Evolutionary conservation across 2,888 invertebrate species (phyloP).

Genomic region (Nematopogon swammerdamellus): DNA sequence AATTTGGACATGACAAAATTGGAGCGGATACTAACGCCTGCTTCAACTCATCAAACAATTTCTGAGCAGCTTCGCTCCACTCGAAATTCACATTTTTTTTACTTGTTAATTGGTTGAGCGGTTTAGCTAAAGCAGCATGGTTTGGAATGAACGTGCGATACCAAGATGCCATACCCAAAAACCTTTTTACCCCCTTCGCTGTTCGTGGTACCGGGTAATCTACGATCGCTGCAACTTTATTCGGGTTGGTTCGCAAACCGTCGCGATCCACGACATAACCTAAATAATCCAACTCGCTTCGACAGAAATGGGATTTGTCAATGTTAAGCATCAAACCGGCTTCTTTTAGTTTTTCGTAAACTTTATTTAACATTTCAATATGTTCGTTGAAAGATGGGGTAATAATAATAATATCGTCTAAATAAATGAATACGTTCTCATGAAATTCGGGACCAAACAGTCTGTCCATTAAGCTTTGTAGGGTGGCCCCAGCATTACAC

Average conservation of each 20-base stretch:
- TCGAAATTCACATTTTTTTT: no score
- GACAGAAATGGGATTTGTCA: slow-evolving; percentile 17
- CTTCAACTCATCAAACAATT: no score
- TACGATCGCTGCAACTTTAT: slow-evolving; percentile 10
- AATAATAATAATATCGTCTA: slow-evolving; percentile 13
- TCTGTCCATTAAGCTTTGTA: slow-evolving; percentile 12
- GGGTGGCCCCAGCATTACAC: no score
- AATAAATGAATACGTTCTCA: slow-evolving; percentile 12
- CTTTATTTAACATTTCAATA: background rate
- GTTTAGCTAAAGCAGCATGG: no score
- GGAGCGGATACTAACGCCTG: no score
- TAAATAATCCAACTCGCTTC: slow-evolving; percentile 16
- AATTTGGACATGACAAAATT: no score
- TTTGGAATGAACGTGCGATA: slow-evolving; percentile 4
- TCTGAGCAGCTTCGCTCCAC: no score
- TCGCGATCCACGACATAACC: slow-evolving; percentile 18
- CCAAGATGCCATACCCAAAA: slow-evolving; percentile 11
- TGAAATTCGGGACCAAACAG: slow-evolving; percentile 12
- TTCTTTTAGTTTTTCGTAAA: no score
- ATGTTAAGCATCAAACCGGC: slow-evolving; percentile 13
- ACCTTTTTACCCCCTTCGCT: slow-evolving; percentile 9
- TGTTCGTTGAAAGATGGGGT: slow-evolving; percentile 11
- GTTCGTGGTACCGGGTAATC: slow-evolving; percentile 9
- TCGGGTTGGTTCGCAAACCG: slow-evolving; percentile 15
- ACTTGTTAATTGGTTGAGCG: no score